Conservation (phyloP, 2,113 vertebrate genomes). For the Andinoacara biseriatus region DNA sequence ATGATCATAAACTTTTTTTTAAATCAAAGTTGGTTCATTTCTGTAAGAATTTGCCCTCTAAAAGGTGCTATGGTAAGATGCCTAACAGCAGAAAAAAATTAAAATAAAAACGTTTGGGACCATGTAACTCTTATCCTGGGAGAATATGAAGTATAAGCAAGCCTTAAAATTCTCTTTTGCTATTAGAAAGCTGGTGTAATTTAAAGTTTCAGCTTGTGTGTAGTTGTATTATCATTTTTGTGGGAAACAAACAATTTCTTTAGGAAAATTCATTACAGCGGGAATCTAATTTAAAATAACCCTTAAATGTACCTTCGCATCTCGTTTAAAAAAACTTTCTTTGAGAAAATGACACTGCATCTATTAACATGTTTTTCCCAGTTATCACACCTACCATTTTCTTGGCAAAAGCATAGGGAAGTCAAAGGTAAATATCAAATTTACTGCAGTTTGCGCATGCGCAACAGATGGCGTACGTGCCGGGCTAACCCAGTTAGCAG, state of each 20-base stretch:
- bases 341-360: not conserved
- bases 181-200: not conserved
- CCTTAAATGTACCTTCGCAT: no score
- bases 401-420: not conserved
- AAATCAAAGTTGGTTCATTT: no score
- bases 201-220: not conserved
- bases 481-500: not conserved
- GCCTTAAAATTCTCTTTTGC: not conserved
- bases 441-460: constrained; percentile 51
- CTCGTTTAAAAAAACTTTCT: not conserved
- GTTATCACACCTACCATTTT: not conserved
- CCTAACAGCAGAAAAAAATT: no score
- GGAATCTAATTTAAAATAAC: no score
- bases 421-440: not conserved
- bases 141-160: no score
- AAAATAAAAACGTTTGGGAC: no score
- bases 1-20: not conserved
- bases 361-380: not conserved
- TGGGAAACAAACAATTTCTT: not conserved
- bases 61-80: no score
- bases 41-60: no score
- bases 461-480: constrained; percentile 29
- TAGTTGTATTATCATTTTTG: not conserved
- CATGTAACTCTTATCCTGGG: no score
- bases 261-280: no score